A percentile compares a stretch with the other conserved stretches of the same genome.
Evolutionary conservation across 2,888 invertebrate species (phyloP).

Genomic region (Acronicta aceris): DNA sequence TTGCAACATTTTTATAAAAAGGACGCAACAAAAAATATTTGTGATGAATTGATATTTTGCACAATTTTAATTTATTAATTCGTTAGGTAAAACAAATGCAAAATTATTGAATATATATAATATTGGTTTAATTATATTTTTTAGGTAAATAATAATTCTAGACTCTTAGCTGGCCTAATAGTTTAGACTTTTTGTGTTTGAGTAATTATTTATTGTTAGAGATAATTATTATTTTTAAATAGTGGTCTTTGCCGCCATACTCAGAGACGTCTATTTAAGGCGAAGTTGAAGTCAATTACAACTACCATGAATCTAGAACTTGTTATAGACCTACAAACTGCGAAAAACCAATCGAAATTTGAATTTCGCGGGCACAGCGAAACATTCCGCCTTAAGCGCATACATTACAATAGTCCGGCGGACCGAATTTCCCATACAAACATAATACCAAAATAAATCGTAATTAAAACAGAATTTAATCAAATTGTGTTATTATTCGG

Average conservation of each 20-base stretch:
- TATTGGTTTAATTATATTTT: background rate
- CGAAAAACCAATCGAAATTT: too few relatives aligned
- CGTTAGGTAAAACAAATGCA: conserved; percentile 1
- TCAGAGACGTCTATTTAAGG: too few relatives aligned
- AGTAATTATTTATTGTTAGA: conserved; percentile 27
- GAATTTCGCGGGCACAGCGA: too few relatives aligned
- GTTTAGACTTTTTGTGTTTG: conserved; percentile 23
- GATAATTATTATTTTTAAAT: background rate
- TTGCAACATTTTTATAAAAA: conserved; percentile 6
- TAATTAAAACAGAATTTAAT: too few relatives aligned
- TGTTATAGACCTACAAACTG: too few relatives aligned
- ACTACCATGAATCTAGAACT: too few relatives aligned
- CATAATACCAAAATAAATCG: too few relatives aligned
- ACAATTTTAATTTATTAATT: conserved; percentile 4
- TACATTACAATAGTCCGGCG: too few relatives aligned
- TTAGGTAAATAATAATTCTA: conserved; percentile 19
- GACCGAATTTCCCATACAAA: too few relatives aligned
- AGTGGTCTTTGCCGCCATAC: background rate
- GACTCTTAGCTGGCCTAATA: conserved; percentile 52
- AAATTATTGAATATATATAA: conserved; percentile 23
- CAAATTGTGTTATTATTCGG: too few relatives aligned
- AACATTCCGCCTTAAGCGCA: too few relatives aligned
- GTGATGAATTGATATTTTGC: conserved; percentile 17
- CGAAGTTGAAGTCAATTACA: too few relatives aligned
- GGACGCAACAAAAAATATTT: conserved; percentile 20